Evolutionary conservation across 1,140 invertebrate genomes (phyloP).

Genomic region (Aradophagus sp.): DNA sequence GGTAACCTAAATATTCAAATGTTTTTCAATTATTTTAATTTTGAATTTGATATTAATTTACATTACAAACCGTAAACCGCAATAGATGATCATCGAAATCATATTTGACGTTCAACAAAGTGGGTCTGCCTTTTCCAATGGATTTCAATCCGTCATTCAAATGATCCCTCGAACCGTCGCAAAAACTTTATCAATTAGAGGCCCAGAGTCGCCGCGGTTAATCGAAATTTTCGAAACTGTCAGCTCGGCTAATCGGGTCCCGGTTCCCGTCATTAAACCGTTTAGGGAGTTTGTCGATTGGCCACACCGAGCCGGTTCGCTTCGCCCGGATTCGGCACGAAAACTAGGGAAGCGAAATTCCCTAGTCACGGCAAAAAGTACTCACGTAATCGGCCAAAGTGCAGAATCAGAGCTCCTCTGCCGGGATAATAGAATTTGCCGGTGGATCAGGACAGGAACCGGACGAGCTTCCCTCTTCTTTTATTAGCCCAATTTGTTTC

Average conservation of each 20-base stretch:
- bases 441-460: conserved; percentile 43
- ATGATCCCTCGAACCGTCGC: no score
- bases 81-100: no score
- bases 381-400: conserved; percentile 6
- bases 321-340: conserved; percentile 1
- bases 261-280: conserved; percentile 22
- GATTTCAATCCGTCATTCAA: no score
- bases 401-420: conserved; percentile 44
- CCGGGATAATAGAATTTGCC: conserved; percentile 61
- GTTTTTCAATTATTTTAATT: no score
- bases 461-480: conserved; percentile 26
- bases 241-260: conserved; percentile 19
- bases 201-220: conserved; percentile 5
- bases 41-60: no score
- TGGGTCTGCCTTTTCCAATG: no score
- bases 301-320: conserved; percentile 4
- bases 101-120: no score
- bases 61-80: no score
- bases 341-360: conserved; percentile 32
- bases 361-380: conserved; percentile 33
- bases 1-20: no score
- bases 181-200: conserved; percentile 32
- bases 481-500: conserved; percentile 21
- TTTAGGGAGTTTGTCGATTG: conserved; percentile 24
- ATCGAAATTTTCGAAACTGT: conserved; percentile 23